These are phyloP conservation scores for Hoplostethus mediterraneus DNA, from an alignment of 2,797 vertebrate genomes.

Conservation along the genomic window DNA sequence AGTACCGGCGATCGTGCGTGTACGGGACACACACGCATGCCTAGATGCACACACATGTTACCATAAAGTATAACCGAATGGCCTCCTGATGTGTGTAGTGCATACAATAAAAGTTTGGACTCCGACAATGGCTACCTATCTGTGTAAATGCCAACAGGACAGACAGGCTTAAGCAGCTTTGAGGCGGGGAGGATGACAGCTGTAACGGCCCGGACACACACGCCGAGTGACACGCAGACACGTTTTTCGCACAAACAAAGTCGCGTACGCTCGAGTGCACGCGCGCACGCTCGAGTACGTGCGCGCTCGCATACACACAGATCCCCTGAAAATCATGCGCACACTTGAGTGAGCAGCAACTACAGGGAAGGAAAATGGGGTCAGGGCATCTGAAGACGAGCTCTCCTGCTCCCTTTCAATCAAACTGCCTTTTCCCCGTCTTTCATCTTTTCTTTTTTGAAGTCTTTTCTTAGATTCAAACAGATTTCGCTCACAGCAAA, in stretches of 20 bases:
- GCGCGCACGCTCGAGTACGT: background rate
- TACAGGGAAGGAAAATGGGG: conserved; percentile 59
- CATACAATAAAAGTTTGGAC: background rate
- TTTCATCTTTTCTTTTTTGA: conserved; percentile 38
- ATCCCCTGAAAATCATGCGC: conserved; percentile 38
- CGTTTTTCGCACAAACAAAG: conserved; percentile 32
- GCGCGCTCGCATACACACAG: conserved; percentile 24
- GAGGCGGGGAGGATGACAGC: conserved; percentile 34
- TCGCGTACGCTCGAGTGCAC: background rate
- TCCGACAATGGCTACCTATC: no score
- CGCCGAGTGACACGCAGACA: conserved; percentile 7
- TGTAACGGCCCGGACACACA: conserved; percentile 13
- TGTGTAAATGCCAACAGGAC: background rate
- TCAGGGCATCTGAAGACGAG: conserved; percentile 58
- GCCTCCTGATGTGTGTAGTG: conserved; percentile 3
- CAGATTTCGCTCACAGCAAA: conserved; percentile 12
- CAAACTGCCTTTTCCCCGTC: conserved; percentile 34
- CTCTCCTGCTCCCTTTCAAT: conserved; percentile 61
- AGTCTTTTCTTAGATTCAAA: conserved; percentile 28
- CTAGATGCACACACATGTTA: no score
- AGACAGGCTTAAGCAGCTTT: conserved; percentile 9
- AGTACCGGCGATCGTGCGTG: conserved; percentile 74
- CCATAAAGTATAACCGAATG: no score
- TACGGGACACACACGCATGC: no score
- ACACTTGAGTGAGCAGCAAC: conserved; percentile 58